Base-by-base conservation (phyloP, 2,888 invertebrate species). In the Psylliodes chrysocephalus region DNA sequence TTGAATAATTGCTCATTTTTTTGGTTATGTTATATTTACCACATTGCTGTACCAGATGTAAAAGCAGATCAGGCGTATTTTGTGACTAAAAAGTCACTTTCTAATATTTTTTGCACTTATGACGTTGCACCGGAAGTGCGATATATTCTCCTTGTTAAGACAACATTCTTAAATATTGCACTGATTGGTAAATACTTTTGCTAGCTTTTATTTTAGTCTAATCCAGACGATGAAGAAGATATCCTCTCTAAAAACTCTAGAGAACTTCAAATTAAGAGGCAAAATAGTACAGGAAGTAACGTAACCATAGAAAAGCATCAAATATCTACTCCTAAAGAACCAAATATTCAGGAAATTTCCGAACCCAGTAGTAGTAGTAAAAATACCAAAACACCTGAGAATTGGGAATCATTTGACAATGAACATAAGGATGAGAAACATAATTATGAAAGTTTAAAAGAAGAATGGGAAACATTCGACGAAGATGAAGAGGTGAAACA, bases 141-240 rank as follows among this genome's bases (percentile, higher is more conserved):
- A n/a, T n/a, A n/a, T n/a, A n/a, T n/a, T n/a, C n/a, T n/a, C n/a
- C n/a, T n/a, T n/a, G n/a, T n/a, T n/a, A n/a, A n/a, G n/a, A n/a
- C n/a, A n/a, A n/a, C n/a, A n/a, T n/a, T n/a, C n/a, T n/a, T n/a
- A n/a, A n/a, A n/a, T n/a, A n/a, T n/a, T n/a, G n/a, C n/a, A n/a
- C n/a, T n/a, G n/a, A n/a, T n/a, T n/a, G n/a, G n/a, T n/a, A n/a
- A n/a, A n/a, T n/a, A n/a, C n/a, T n/a, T n/a, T n/a, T n/a, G n/a
- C n/a, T n/a, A n/a, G n/a, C n/a, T 22, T 22, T 2, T 22, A 22
- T 66, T 72, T 56, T 59, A 78, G 78, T 68, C 72, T 3, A 67
- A 72, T 52, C 73, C 75, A 0, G 79, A 79, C 56, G 80, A 80
- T 47, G 88, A 88, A 69, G 87, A 87, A 77, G 85, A 87, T 1